Evolutionary conservation across 2,888 invertebrate species (phyloP), one percentile per base, ranked within the genome.

Genomic region (Tromatobia lineatoria): DNA sequence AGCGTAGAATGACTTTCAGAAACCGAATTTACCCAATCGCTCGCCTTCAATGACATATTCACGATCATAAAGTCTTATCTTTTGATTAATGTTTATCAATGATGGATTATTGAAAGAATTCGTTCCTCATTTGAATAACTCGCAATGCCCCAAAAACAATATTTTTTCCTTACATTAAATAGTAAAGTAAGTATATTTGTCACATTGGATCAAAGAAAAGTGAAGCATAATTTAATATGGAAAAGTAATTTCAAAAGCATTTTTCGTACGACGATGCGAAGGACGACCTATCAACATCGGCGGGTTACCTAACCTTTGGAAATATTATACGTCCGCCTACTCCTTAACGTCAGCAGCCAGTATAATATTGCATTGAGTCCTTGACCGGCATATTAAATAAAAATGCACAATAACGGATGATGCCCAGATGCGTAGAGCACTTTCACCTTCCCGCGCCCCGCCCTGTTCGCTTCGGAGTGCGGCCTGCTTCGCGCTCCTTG

Each of bases 341-440:
- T 42, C 29, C 54, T 69, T 70, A 23, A 52, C 67, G 61, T 61
- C 59, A 50, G 69, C 38, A 64, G 75, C 70, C 61, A 66, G 52
- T 73, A 86, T 87, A 85, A 88, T 88, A 86, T 87, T 80, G 80
- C 80, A 70, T 74, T 69, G 84, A 85, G 90, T 91, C 91, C 91
- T 91, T 91, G 91, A 91, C 91, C 91, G 88, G 88, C 83, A 90
- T 91, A 87, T 88, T 86, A 88, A 82, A 80, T 83, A 80, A 75
- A 90, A 90, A 90, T 91, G 88, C 87, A 82, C 88, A 89, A 88
- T 69, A 90, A 90, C 88, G 88, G 89, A 91, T 89, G 89, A 90
- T 86, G 79, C 83, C 79, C 82, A 86, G 89, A 88, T 88, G 88
- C 88, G 88, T 88, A 82, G 86, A 87, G 87, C 88, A 88, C 89